phyloP scores from a whole-genome alignment of 2,888 invertebrate species.

The Dorcus hopei region DNA sequence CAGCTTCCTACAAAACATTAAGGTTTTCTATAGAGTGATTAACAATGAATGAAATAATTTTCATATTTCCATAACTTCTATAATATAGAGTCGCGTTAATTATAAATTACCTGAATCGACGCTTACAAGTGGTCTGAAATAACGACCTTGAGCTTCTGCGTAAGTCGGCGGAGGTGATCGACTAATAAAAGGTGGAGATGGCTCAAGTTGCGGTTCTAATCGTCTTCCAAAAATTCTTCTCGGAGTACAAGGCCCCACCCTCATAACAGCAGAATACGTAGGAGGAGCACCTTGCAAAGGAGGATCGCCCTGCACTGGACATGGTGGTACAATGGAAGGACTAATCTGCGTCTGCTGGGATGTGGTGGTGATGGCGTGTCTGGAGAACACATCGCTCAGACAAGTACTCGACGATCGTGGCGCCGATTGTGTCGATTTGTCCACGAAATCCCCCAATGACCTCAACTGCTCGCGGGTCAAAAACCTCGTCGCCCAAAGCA shows the following conservation, averaged over 20 bases:
- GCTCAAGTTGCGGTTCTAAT: constrained; percentile 26
- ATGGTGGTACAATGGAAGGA: constrained; percentile 16
- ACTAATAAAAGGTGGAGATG: constrained; percentile 33
- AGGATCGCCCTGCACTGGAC: constrained; percentile 20
- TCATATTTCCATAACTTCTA: no score
- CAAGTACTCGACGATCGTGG: no score
- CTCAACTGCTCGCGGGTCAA: no score
- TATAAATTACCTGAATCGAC: constrained; percentile 13
- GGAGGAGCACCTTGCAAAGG: constrained; percentile 36
- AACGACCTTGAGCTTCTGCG: constrained; percentile 26
- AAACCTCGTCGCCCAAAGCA: no score
- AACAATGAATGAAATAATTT: not conserved
- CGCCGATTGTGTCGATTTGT: no score
- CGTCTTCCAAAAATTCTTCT: constrained; percentile 20
- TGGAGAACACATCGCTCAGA: constrained; percentile 2
- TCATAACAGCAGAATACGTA: constrained; percentile 41
- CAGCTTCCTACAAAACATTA: not conserved
- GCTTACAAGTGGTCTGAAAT: constrained; percentile 11
- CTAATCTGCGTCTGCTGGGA: constrained; percentile 15
- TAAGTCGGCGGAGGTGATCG: constrained; percentile 33
- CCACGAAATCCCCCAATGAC: no score
- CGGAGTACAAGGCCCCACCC: constrained; percentile 28
- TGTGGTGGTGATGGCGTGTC: constrained; percentile 6
- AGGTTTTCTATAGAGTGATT: not conserved
- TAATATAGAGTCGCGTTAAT: no score